Base-by-base conservation (phyloP, 2,888 invertebrate species). In the Loripinus fragilis region DNA sequence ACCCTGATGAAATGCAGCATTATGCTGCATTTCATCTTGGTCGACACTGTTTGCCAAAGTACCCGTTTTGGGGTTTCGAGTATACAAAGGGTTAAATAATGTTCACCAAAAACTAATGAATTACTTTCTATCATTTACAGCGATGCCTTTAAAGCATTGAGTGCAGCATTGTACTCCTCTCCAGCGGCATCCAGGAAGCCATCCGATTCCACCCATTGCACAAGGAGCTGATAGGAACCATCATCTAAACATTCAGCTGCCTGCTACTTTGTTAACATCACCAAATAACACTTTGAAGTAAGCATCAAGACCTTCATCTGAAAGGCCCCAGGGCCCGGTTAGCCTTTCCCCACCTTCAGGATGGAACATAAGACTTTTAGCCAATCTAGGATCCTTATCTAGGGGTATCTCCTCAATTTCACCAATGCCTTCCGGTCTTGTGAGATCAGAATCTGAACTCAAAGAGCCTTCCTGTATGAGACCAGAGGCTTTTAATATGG, bases 271-370 rank as follows among this genome's bases (percentile, higher is more conserved):
- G 33, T 10, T 5, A 60, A 20, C 3, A 60, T 33, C 8, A 60
- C 17, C 15, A 60, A 20, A 33, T 60, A 60, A 20, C 60, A 60
- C 20, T 33, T 60, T 60, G 20, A n/a, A 60, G 23, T 60, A 60
- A 2, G 60, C 33, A 60, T 60, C 60, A 3, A 60, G 33, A 2
- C 60, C 60, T 30, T 60, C 60, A 60, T 60, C 60, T 17, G 60
- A 60, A 1, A 60, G 20, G 17, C 60, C 33, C 60, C 60, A 60
- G 1, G 60, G 60, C 28, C 60, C 60, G 1, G 30, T 28, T 28
- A 60, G 7, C 3, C 60, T 30, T 60, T 20, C 20, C 28, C 60
- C 60, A 33, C 12, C 33, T 20, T 33, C 33, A 7, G 60, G 60
- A 60, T 33, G 17, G 33, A 60, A 20, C 17, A 33, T 5, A 30